Evolutionary conservation across 2,888 invertebrate genomes (phyloP).

Genomic region (Melitaea athalia): DNA sequence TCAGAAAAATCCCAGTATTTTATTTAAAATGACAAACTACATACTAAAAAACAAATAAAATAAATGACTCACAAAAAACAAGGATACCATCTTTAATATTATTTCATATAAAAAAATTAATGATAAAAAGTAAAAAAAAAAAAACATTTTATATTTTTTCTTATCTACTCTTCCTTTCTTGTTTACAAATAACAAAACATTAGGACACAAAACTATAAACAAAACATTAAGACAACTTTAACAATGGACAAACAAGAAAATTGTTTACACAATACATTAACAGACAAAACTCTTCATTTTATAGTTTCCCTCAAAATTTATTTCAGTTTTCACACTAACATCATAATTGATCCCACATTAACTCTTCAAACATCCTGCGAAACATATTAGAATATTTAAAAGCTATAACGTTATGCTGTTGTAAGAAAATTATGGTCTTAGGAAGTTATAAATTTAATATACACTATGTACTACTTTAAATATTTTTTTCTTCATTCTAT

Average conservation of each 20-base stretch:
- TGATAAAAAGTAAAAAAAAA: too few relatives aligned
- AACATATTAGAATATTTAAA: slow-evolving; percentile 15
- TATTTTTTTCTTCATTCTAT: too few relatives aligned
- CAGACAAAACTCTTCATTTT: slow-evolving; percentile 4
- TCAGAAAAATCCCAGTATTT: too few relatives aligned
- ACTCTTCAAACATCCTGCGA: slow-evolving; percentile 33
- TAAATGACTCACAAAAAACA: too few relatives aligned
- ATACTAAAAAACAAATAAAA: too few relatives aligned
- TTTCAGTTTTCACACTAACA: slow-evolving; percentile 35
- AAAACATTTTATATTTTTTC: too few relatives aligned
- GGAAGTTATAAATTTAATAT: slow-evolving; percentile 5
- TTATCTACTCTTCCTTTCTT: too few relatives aligned
- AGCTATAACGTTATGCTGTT: not conserved
- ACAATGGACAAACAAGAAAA: not conserved
- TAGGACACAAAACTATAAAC: not conserved
- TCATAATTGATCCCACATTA: slow-evolving; percentile 42
- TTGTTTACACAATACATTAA: not conserved
- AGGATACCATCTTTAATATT: too few relatives aligned
- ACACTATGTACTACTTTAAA: not conserved
- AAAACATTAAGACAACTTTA: not conserved
- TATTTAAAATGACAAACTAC: too few relatives aligned
- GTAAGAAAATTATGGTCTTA: not conserved
- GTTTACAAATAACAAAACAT: not conserved
- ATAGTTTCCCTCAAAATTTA: slow-evolving; percentile 10
- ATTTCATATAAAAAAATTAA: too few relatives aligned